phyloP scores from a whole-genome alignment of 2,888 invertebrate genomes.

The Melolontha melolontha region DNA sequence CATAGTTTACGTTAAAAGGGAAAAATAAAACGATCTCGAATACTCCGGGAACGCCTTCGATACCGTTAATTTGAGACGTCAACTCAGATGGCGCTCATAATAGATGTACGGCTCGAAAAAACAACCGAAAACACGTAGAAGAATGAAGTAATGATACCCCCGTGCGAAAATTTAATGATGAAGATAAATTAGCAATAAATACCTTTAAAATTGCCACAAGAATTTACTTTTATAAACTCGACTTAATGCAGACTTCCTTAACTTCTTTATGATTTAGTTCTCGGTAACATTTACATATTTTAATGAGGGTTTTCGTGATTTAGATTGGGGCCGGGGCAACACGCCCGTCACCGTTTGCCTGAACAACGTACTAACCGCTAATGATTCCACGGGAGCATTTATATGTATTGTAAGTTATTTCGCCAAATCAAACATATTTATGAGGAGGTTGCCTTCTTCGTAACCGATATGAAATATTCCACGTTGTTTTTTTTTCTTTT shows the following conservation, averaged over 20 bases:
- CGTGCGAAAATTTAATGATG: constrained; percentile 23
- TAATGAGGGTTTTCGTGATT: constrained; percentile 59
- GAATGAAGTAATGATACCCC: constrained; percentile 6
- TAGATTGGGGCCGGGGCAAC: constrained; percentile 49
- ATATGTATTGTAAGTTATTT: constrained; percentile 52
- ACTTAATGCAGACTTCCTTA: constrained; percentile 58
- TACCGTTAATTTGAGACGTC: no score
- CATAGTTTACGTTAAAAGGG: no score
- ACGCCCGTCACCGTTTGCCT: constrained; percentile 6
- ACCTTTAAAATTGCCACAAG: constrained; percentile 40
- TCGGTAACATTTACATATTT: constrained; percentile 61
- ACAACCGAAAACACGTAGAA: no score
- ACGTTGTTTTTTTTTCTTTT: no score
- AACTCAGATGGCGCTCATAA: no score
- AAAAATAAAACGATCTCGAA: no score
- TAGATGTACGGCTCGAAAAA: no score
- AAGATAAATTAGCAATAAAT: constrained; percentile 44
- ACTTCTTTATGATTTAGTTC: constrained; percentile 60
- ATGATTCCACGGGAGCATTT: constrained; percentile 51
- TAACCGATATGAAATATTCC: neutral
- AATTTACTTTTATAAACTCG: constrained; percentile 52
- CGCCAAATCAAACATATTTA: constrained; percentile 52
- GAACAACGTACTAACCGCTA: constrained; percentile 44
- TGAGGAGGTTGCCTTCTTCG: constrained; percentile 18
- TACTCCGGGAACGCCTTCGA: no score